Evolutionary conservation across 2,888 invertebrate species (phyloP).

Genomic region (Parasteatoda lunata): DNA sequence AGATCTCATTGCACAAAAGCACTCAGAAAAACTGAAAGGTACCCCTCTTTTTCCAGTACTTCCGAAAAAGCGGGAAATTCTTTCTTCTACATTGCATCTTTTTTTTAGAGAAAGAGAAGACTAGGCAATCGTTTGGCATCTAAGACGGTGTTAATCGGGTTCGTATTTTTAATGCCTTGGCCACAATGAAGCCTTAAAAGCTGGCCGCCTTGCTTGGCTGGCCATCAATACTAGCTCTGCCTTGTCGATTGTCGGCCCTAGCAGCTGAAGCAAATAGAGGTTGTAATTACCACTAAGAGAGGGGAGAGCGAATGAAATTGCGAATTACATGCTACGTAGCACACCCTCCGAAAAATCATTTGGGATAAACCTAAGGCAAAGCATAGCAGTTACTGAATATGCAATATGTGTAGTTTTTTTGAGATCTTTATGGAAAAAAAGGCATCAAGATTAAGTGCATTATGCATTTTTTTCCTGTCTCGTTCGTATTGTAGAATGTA

Average conservation of each 20-base stretch:
- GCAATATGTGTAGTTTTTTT: constrained; percentile 55
- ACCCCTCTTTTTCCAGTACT: constrained; percentile 7
- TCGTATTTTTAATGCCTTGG: constrained; percentile 49
- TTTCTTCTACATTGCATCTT: constrained; percentile 2
- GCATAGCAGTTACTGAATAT: constrained; percentile 34
- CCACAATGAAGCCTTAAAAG: constrained; percentile 59
- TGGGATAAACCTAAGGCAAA: neutral
- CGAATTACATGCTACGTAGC: constrained; percentile 56
- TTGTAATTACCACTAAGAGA: constrained; percentile 67
- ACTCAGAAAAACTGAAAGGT: constrained; percentile 3
- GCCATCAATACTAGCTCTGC: constrained; percentile 25
- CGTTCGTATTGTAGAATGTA: neutral
- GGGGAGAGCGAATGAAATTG: constrained; percentile 36
- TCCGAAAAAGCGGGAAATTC: neutral
- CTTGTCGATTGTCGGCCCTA: constrained; percentile 36
- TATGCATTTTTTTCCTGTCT: constrained; percentile 21
- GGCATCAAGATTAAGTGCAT: neutral
- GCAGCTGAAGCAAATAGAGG: constrained; percentile 58
- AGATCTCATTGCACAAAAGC: constrained; percentile 30
- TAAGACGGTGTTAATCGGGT: constrained; percentile 52
- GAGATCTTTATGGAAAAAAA: constrained; percentile 41
- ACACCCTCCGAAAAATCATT: constrained; percentile 20
- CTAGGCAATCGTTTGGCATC: constrained; percentile 26
- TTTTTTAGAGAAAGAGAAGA: constrained; percentile 11
- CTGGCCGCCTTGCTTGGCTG: constrained; percentile 34